These are phyloP conservation scores for cattle (Bos taurus) DNA, from an alignment of 2,113 vertebrate genomes.

Conservation along the genomic window ARS-UCD2.0 NC_037343.1:46004501-46005000, in stretches of 20 bases:
- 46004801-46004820: background rate
- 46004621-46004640: background rate
- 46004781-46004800: rapidly evolving
- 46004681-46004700: background rate
- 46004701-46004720: background rate
- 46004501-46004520: background rate
- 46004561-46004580: background rate
- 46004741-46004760: background rate
- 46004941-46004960: background rate
- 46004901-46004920: background rate
- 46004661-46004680: background rate
- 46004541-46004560: background rate
- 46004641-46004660: background rate
- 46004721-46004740: background rate
- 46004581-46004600: background rate
- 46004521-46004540: background rate
- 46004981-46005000: background rate
- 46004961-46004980: background rate
- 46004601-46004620: background rate
- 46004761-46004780: rapidly evolving
- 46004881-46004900: background rate
- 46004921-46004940: background rate
- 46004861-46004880: background rate
- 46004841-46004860: background rate
- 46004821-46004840: background rate